A percentile compares a stretch with the other conserved stretches of the same genome.
These are phyloP conservation scores for Acanthococcus lagerstroemiae DNA, from an alignment of 2,888 invertebrate genomes.

Conservation along the genomic window DNA sequence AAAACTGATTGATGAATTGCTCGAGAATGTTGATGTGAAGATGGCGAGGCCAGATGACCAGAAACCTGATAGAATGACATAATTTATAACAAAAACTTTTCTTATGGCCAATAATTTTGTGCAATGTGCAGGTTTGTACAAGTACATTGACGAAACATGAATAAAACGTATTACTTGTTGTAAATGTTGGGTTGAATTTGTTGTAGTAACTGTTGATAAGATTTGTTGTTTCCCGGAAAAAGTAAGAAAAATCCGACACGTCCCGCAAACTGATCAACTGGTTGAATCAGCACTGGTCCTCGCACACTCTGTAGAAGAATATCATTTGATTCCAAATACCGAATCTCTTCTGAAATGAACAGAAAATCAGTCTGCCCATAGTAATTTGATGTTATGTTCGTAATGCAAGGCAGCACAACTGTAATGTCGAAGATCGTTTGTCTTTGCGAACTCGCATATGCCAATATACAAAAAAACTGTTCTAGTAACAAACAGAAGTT, in stretches of 20 bases:
- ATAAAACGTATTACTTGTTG: no score
- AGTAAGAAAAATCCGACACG: slow-evolving; percentile 15
- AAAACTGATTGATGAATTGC: neutral
- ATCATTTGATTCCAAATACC: neutral
- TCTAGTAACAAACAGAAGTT: no score
- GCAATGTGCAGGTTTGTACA: no score
- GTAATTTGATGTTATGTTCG: slow-evolving; percentile 5
- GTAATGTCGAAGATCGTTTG: no score
- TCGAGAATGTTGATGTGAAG: neutral
- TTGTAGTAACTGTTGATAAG: neutral
- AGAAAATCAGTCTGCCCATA: slow-evolving; percentile 1
- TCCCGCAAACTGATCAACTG: neutral
- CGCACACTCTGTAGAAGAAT: neutral
- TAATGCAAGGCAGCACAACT: neutral
- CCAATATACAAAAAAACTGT: no score
- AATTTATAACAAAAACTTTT: no score
- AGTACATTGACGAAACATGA: no score
- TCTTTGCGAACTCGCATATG: no score
- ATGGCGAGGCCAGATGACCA: slow-evolving; percentile 9
- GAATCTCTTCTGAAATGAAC: slow-evolving; percentile 8
- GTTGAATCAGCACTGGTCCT: neutral
- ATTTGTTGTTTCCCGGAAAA: slow-evolving; percentile 4
- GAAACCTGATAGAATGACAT: slow-evolving; percentile 1
- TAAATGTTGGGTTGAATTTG: slow-evolving; percentile 6
- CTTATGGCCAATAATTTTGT: no score